Evolutionary conservation across 2,888 invertebrate genomes (phyloP).

Genomic region (Allophyes oxyacanthae): DNA sequence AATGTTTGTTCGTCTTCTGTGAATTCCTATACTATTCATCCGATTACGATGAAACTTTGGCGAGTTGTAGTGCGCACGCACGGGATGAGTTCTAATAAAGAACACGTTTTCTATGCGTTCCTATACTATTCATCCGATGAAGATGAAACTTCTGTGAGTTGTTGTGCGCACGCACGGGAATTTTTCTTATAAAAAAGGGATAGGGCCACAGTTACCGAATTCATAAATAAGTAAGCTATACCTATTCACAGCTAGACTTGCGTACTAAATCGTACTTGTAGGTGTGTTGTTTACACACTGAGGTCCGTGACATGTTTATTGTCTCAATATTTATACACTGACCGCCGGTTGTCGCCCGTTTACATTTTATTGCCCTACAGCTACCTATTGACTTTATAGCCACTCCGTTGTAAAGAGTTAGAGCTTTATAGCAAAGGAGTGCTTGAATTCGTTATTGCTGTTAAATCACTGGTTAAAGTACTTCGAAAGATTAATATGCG

Average conservation of each 20-base stretch:
- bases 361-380: slow-evolving; percentile 34
- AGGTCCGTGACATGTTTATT: slow-evolving; percentile 43
- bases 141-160: too few relatives aligned
- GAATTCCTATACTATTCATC: too few relatives aligned
- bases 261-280: slow-evolving; percentile 41
- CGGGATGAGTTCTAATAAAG: too few relatives aligned
- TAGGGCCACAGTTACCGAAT: too few relatives aligned
- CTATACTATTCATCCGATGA: too few relatives aligned
- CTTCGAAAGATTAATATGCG: background rate
- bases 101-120: too few relatives aligned
- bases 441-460: slow-evolving; percentile 15
- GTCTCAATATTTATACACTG: slow-evolving; percentile 48
- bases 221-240: too few relatives aligned
- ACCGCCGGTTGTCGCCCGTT: slow-evolving; percentile 14
- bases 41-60: too few relatives aligned
- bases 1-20: too few relatives aligned
- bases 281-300: slow-evolving; percentile 49
- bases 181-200: too few relatives aligned
- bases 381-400: slow-evolving; percentile 35
- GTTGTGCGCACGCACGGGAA: too few relatives aligned
- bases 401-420: slow-evolving; percentile 14
- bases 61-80: too few relatives aligned
- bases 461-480: slow-evolving; percentile 4
- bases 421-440: slow-evolving; percentile 1
- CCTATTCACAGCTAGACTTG: slow-evolving; percentile 35